Conservation (phyloP, 2,797 vertebrate genomes). For the Girardinus metallicus region DNA sequence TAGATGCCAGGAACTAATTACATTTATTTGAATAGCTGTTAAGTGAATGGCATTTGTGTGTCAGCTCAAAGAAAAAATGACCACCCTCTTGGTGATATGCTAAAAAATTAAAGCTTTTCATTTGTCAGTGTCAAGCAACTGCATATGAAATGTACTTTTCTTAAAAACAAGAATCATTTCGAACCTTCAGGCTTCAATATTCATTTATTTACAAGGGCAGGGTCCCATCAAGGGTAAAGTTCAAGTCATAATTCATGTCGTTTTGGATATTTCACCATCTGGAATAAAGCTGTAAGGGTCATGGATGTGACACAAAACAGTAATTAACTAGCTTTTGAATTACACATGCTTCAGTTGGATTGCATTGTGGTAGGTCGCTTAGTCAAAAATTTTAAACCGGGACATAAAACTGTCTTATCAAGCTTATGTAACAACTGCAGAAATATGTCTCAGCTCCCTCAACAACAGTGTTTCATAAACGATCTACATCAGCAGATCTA, state of each 20-base stretch:
- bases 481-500: constrained; percentile 17
- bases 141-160: constrained; percentile 50
- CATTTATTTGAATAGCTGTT: constrained; percentile 16
- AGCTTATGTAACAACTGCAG: constrained; percentile 13
- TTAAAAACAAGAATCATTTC: constrained; percentile 60
- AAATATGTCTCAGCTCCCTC: background rate
- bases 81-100: constrained; percentile 10
- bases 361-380: constrained; percentile 27
- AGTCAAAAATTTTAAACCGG: constrained; percentile 52
- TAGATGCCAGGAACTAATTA: constrained; percentile 13
- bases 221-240: constrained; percentile 59
- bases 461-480: constrained; percentile 19
- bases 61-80: constrained; percentile 9
- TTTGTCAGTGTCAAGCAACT: constrained; percentile 51
- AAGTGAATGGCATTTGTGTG: background rate
- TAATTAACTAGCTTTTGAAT: constrained; percentile 28
- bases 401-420: constrained; percentile 58
- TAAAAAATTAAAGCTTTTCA: constrained; percentile 38
- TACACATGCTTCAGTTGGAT: constrained; percentile 37
- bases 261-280: constrained; percentile 61
- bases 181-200: constrained; percentile 45
- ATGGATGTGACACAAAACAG: constrained; percentile 41
- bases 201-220: constrained; percentile 59
- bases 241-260: constrained; percentile 45
- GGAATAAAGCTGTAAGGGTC: constrained; percentile 45